Evolutionary conservation across 2,888 invertebrate genomes (phyloP).

Genomic region (Drosophila borealis): DNA sequence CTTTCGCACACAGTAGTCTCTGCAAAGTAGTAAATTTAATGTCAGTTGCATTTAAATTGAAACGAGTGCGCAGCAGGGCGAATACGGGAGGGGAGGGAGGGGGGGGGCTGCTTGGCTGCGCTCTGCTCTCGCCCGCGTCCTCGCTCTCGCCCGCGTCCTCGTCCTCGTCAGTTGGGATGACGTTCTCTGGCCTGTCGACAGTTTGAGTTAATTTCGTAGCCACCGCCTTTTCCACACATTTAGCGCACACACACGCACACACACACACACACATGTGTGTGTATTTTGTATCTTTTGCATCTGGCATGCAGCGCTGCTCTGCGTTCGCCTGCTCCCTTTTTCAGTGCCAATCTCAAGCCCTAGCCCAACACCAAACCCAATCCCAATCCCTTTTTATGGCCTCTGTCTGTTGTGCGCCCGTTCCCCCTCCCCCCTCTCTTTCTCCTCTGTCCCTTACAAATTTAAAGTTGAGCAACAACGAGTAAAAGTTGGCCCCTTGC

Average conservation of each 20-base stretch:
- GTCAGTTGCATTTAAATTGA: conserved; percentile 81
- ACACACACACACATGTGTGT: conserved; percentile 7
- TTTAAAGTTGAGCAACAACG: conserved; percentile 75
- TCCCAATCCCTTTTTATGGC: conserved; percentile 63
- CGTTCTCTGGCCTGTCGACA: conserved; percentile 64
- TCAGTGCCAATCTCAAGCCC: conserved; percentile 40
- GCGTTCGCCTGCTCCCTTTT: conserved; percentile 13
- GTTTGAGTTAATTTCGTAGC: conserved; percentile 75
- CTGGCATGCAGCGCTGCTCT: conserved; percentile 47
- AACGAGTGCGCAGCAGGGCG: conserved; percentile 49
- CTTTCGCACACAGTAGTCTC: conserved; percentile 55
- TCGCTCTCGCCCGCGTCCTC: conserved; percentile 6
- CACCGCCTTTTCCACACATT: conserved; percentile 62
- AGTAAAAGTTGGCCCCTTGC: conserved; percentile 76
- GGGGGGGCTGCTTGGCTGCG: conserved; percentile 3
- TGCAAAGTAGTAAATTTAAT: conserved; percentile 81
- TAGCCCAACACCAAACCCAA: conserved; percentile 44
- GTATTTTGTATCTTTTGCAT: conserved; percentile 42
- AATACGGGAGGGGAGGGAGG: not conserved
- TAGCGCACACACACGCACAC: conserved; percentile 21
- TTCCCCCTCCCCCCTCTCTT: not conserved
- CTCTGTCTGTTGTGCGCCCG: conserved; percentile 34
- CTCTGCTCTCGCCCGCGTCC: conserved; percentile 7
- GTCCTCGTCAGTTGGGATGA: conserved; percentile 21
- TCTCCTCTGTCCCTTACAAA: conserved; percentile 36